A percentile compares a stretch with the other conserved stretches of the same genome.
phyloP scores from a whole-genome alignment of 2,113 vertebrate species.

The Chaetorhynchus papuensis region DNA sequence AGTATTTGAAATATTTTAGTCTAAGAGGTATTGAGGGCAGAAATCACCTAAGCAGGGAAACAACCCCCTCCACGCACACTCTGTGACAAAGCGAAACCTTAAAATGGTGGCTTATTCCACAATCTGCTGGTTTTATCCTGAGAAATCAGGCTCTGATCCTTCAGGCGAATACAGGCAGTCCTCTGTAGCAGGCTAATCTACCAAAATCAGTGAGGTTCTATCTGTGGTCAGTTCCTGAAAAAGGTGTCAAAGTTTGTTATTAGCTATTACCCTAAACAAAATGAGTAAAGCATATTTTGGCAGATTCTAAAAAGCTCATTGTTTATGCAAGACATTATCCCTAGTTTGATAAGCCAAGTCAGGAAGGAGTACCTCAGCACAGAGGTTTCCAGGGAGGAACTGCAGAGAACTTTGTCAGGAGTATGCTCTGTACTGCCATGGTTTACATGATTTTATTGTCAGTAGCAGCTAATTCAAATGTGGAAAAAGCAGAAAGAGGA shows the following conservation, averaged over 20 bases:
- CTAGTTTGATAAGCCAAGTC: not conserved
- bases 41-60: not conserved
- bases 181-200: not conserved
- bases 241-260: not conserved
- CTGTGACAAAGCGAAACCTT: not conserved
- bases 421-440: not conserved
- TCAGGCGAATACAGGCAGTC: not conserved
- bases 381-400: not conserved
- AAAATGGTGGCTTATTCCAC: not conserved
- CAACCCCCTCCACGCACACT: accelerated
- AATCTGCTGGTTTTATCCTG: not conserved
- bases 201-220: not conserved
- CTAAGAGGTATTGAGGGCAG: not conserved
- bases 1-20: not conserved
- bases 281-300: not conserved
- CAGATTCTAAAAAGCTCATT: not conserved
- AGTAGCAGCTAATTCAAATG: not conserved
- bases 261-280: not conserved
- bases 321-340: not conserved
- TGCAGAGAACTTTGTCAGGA: not conserved
- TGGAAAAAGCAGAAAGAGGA: not conserved
- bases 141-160: not conserved
- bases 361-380: not conserved
- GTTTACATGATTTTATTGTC: not conserved
- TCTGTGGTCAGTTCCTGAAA: not conserved